phyloP scores from a whole-genome alignment of 64 coral and sea anemone genomes.

The Stylophora pistillata region DNA sequence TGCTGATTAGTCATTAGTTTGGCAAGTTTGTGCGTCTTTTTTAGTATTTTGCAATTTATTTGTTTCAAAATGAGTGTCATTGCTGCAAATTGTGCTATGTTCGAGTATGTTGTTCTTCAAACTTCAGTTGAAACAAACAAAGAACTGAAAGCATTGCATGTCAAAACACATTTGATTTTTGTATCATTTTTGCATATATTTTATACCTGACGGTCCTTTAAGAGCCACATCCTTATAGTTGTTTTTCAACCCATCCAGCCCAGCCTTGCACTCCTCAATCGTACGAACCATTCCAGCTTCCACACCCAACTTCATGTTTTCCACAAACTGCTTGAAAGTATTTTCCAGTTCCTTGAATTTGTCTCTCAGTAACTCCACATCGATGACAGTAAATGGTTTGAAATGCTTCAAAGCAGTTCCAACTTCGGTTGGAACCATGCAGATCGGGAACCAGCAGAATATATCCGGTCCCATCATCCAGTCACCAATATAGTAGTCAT shows the following conservation, averaged over 20 bases:
- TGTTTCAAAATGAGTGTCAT: too few relatives aligned
- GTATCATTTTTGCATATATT: not conserved
- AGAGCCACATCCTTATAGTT: conserved; percentile 50
- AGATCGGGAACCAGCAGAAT: conserved; percentile 82
- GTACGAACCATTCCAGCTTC: conserved; percentile 79
- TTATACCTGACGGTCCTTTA: conserved; percentile 55
- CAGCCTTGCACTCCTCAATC: conserved; percentile 51
- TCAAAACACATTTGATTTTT: not conserved
- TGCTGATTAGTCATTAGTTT: too few relatives aligned
- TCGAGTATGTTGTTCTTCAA: too few relatives aligned
- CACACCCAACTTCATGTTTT: conserved; percentile 66
- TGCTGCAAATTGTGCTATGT: too few relatives aligned
- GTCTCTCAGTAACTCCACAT: conserved; percentile 38
- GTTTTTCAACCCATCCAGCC: conserved; percentile 47
- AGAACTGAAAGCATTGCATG: too few relatives aligned
- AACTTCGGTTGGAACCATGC: conserved; percentile 31
- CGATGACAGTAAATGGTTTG: conserved; percentile 45
- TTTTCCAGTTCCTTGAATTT: conserved; percentile 49
- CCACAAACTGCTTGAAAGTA: conserved; percentile 46
- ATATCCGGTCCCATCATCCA: conserved; percentile 82
- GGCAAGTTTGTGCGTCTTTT: too few relatives aligned
- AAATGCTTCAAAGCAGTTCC: conserved; percentile 42
- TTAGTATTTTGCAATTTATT: too few relatives aligned
- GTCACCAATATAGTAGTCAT: conserved; percentile 72
- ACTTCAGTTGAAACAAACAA: too few relatives aligned